Percentiles rank a stretch among this genome's conserved stretches.
These are phyloP conservation scores for Symphodus melops DNA, from an alignment of 2,113 vertebrate genomes.

Conservation along the genomic window DNA sequence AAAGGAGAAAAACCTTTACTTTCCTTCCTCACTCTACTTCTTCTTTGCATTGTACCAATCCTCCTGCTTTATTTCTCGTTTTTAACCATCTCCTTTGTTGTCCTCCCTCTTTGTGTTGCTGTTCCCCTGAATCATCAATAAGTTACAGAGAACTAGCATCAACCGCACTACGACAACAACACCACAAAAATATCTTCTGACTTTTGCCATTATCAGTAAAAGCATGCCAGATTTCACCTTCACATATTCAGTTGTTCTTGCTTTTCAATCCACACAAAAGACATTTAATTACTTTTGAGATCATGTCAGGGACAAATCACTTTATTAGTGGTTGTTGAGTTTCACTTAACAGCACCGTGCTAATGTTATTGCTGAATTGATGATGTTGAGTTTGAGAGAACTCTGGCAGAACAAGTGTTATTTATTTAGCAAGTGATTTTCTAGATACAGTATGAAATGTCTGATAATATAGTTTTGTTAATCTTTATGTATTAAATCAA, in stretches of 20 bases:
- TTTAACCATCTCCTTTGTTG: slow-evolving; percentile 46
- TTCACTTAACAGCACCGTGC: background rate
- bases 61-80: slow-evolving; percentile 21
- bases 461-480: too few species aligned
- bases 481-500: too few species aligned
- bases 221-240: background rate
- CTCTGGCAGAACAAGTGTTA: too few species aligned
- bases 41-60: background rate
- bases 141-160: slow-evolving; percentile 55
- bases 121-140: slow-evolving; percentile 71
- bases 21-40: background rate
- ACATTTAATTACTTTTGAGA: slow-evolving; percentile 14
- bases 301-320: slow-evolving; percentile 29
- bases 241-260: background rate
- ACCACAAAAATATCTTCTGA: slow-evolving; percentile 37
- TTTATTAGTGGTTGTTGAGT: background rate
- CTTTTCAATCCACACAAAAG: slow-evolving; percentile 1
- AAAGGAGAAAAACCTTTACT: slow-evolving; percentile 36
- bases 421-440: too few species aligned
- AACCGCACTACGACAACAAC: slow-evolving; percentile 39
- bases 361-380: background rate
- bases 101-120: slow-evolving; percentile 19
- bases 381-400: too few species aligned
- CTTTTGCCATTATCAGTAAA: slow-evolving; percentile 9
- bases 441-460: too few species aligned